Base-by-base conservation (phyloP, 1,140 invertebrate species). In the Araneus ventricosus region DNA sequence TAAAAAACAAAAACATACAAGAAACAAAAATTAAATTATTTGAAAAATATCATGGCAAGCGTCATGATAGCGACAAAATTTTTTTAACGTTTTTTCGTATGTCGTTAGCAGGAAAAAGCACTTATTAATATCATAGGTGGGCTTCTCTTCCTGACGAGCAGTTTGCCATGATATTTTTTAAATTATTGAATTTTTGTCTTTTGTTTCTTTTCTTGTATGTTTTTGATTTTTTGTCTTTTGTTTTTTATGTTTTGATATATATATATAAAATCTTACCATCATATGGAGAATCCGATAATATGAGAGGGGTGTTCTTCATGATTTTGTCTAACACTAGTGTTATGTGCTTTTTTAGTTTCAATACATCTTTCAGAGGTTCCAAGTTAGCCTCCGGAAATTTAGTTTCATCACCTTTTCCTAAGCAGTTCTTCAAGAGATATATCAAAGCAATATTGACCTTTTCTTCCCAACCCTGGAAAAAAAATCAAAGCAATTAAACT, bases 291-390 rank as follows among this genome's bases (percentile, higher is more conserved):
- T 45, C 61, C 2, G n/a, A 41, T n/a, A 92, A 24, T 10, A 10
- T 30, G 8, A 92, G 37, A 6, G 59, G 59, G 8, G 63, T 84
- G 70, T 95, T 96, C 94, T 95, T 96, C 22, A 95, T 95, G 17
- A 96, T 94, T 94, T 96, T 95, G 93, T 97, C 96, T 93, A 96
- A 94, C 70, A 97, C 95, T 24, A 96, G 94, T 7, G 95, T 95
- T n/a, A 97, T 95, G 94, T 96, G 96, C 95, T 97, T 97, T 94
- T 96, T 96, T 30, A 97, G 95, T 95, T 96, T 96, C 37, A 88
- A 94, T 1, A 96, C 95, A 95, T 97, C 96, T 39, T 95, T 95
- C 0, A 96, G 95, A 92, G 96, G 95, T 52, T 96, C 95, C 24
- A 96, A 95, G 39, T 95, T 95, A 17, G 95, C 95, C 6, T 95